phyloP scores from a whole-genome alignment of 1,140 invertebrate genomes.

The Arctopsyche grandis region DNA sequence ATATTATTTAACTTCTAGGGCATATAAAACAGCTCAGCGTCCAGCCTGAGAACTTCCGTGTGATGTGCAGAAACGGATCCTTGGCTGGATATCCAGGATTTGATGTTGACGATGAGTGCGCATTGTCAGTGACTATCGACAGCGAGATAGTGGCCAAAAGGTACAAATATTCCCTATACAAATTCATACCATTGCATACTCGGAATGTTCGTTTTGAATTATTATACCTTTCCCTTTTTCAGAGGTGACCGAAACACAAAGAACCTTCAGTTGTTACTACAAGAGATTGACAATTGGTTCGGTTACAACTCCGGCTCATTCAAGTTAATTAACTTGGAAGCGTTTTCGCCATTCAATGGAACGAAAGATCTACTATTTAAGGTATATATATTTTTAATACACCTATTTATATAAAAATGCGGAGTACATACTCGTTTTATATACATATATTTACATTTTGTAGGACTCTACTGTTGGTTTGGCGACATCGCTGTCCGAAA shows the following conservation, averaged over 20 bases:
- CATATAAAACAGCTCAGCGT: slow-evolving; percentile 56
- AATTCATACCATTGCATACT: too few species aligned
- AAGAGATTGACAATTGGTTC: slow-evolving; percentile 50
- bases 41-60: slow-evolving; percentile 60
- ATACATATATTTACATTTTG: slow-evolving; percentile 62
- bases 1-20: too few species aligned
- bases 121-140: slow-evolving; percentile 68
- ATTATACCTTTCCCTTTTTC: background rate
- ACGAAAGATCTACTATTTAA: slow-evolving; percentile 51
- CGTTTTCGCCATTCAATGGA: slow-evolving; percentile 50
- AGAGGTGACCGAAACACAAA: slow-evolving; percentile 25
- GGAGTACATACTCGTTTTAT: slow-evolving; percentile 54
- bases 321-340: slow-evolving; percentile 42
- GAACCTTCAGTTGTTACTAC: slow-evolving; percentile 45
- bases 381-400: slow-evolving; percentile 37
- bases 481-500: slow-evolving; percentile 57
- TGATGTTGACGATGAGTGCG: slow-evolving; percentile 66
- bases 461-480: slow-evolving; percentile 68
- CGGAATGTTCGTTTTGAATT: too few species aligned
- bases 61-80: slow-evolving; percentile 70
- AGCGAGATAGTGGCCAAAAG: slow-evolving; percentile 67
- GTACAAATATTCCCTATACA: slow-evolving; percentile 48
- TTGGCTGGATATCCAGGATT: slow-evolving; percentile 65
- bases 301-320: slow-evolving; percentile 40
- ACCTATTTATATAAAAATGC: background rate